phyloP scores from a whole-genome alignment of 1,140 invertebrate genomes.

The Procambarus virginalis region DNA sequence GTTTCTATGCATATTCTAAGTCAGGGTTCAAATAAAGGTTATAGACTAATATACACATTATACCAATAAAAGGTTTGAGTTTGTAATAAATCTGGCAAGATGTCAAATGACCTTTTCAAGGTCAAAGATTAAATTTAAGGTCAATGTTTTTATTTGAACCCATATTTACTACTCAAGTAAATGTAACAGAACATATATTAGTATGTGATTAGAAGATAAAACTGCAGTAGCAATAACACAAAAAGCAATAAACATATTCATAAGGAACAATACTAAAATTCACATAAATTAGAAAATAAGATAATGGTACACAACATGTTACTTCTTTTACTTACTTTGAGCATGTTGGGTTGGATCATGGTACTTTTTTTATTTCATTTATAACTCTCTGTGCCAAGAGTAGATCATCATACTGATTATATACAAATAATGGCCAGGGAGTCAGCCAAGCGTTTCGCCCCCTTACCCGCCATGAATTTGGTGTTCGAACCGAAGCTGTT shows the following conservation, averaged over 20 bases:
- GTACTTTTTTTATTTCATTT: slow-evolving; percentile 72
- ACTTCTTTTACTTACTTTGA: slow-evolving; percentile 26
- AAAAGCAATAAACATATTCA: not conserved
- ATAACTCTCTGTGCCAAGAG: slow-evolving; percentile 76
- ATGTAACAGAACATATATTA: too few species aligned
- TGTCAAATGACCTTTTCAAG: too few species aligned
- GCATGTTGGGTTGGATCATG: slow-evolving; percentile 73
- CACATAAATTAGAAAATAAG: not conserved
- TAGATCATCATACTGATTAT: slow-evolving; percentile 81
- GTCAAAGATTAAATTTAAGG: too few species aligned
- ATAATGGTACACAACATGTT: not conserved
- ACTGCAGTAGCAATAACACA: too few species aligned
- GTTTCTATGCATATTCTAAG: too few species aligned
- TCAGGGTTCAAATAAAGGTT: too few species aligned
- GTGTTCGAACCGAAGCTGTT: slow-evolving; percentile 37
- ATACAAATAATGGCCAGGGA: slow-evolving; percentile 79
- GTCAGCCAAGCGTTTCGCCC: slow-evolving; percentile 73
- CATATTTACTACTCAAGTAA: too few species aligned
- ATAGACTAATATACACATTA: too few species aligned
- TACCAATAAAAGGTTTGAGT: too few species aligned
- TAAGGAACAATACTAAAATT: not conserved
- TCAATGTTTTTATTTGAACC: too few species aligned
- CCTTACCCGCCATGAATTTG: slow-evolving; percentile 45
- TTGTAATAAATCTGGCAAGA: too few species aligned
- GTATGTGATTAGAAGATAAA: too few species aligned